phyloP scores from a whole-genome alignment of 2,888 invertebrate species.

The Aromia moschata region DNA sequence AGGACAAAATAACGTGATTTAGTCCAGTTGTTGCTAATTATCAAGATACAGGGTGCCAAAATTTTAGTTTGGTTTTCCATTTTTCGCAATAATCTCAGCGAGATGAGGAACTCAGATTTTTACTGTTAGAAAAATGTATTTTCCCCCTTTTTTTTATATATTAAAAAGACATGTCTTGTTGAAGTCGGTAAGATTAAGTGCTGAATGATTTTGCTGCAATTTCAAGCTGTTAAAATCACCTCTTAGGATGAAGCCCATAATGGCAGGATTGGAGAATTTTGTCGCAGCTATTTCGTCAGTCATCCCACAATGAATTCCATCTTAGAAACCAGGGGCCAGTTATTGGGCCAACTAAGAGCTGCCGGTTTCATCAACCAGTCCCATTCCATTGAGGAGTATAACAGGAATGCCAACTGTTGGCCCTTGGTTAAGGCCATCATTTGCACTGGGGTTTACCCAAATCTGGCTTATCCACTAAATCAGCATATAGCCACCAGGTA shows the following conservation, averaged over 20 bases:
- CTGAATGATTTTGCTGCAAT: too few relatives aligned
- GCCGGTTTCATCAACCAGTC: conserved; percentile 76
- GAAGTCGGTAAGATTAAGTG: too few relatives aligned
- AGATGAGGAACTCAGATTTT: too few relatives aligned
- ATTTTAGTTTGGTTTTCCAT: too few relatives aligned
- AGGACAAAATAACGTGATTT: too few relatives aligned
- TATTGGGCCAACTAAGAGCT: conserved; percentile 82
- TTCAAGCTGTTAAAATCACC: too few relatives aligned
- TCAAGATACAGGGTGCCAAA: too few relatives aligned
- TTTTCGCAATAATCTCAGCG: too few relatives aligned
- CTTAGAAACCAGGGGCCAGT: conserved; percentile 81
- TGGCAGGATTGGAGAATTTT: conserved; percentile 75
- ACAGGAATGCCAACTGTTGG: conserved; percentile 87
- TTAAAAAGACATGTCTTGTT: too few relatives aligned
- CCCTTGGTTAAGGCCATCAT: conserved; percentile 90
- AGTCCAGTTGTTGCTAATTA: too few relatives aligned
- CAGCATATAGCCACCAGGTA: conserved; percentile 63
- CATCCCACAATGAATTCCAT: conserved; percentile 91
- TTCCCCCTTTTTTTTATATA: too few relatives aligned
- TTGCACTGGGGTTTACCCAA: conserved; percentile 90
- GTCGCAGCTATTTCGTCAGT: conserved; percentile 79
- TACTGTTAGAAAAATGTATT: too few relatives aligned
- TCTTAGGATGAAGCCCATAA: conserved; percentile 67
- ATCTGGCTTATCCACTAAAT: conserved; percentile 69
- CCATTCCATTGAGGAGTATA: conserved; percentile 80